These are phyloP conservation scores for Rhogogaster chlorosoma DNA, from an alignment of 2,888 invertebrate genomes.

Conservation along the genomic window DNA sequence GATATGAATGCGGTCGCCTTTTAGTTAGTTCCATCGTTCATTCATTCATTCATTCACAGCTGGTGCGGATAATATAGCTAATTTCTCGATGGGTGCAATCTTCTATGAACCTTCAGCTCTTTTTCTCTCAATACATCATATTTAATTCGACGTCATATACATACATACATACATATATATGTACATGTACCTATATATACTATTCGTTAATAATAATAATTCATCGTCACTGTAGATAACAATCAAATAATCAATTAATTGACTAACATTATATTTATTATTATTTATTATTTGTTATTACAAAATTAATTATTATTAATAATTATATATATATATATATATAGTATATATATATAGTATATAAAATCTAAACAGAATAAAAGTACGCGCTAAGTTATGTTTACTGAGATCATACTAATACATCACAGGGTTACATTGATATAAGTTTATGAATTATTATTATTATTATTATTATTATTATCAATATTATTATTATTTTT, in stretches of 20 bases:
- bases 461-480: neutral
- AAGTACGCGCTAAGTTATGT: conserved; percentile 75
- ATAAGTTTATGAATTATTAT: conserved; percentile 67
- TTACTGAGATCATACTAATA: conserved; percentile 78
- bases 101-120: neutral
- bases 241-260: conserved; percentile 61
- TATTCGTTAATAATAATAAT: neutral
- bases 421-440: conserved; percentile 78
- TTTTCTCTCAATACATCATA: neutral
- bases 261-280: neutral
- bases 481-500: no score
- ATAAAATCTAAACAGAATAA: conserved; percentile 69
- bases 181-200: neutral
- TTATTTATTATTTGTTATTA: neutral
- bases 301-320: conserved; percentile 11
- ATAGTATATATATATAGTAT: conserved; percentile 58
- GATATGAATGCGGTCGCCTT: neutral
- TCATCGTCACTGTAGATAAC: conserved; percentile 73
- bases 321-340: neutral
- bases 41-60: neutral
- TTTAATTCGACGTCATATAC: neutral
- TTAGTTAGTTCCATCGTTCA: neutral
- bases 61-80: no score
- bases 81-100: neutral
- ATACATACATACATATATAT: neutral